These are phyloP conservation scores for Drosophila eugracilis DNA, from an alignment of 1,140 invertebrate genomes.

Conservation along the genomic window DNA sequence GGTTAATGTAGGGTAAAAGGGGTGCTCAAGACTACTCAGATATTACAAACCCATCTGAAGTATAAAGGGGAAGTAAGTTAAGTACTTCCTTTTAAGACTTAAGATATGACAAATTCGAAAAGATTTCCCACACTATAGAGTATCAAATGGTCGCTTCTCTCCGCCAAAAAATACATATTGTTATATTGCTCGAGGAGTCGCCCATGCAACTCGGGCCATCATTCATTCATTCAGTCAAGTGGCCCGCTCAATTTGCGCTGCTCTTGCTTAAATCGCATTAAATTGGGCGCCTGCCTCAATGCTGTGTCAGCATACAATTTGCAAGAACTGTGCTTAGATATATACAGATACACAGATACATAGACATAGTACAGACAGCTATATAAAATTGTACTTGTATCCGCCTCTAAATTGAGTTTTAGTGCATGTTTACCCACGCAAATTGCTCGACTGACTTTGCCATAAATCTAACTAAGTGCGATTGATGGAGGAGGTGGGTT, in stretches of 20 bases:
- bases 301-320: slow-evolving; percentile 75
- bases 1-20: slow-evolving; percentile 7
- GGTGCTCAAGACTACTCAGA: neutral
- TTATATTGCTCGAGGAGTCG: slow-evolving; percentile 24
- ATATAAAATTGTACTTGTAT: slow-evolving; percentile 57
- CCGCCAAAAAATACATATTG: slow-evolving; percentile 5
- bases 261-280: slow-evolving; percentile 79
- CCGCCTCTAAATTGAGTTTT: slow-evolving; percentile 81
- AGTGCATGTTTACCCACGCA: slow-evolving; percentile 82
- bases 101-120: no score
- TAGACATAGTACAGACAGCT: slow-evolving; percentile 20
- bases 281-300: slow-evolving; percentile 71
- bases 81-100: no score
- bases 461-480: slow-evolving; percentile 82
- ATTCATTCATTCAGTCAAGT: slow-evolving; percentile 74
- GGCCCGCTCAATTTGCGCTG: slow-evolving; percentile 78
- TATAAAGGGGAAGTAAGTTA: no score
- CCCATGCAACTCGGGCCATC: slow-evolving; percentile 49
- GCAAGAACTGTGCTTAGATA: slow-evolving; percentile 60
- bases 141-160: neutral
- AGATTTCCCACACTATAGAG: neutral
- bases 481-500: slow-evolving; percentile 8
- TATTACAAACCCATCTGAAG: neutral
- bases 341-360: slow-evolving; percentile 9
- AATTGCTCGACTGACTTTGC: slow-evolving; percentile 82